Percentiles rank a stretch among this genome's conserved stretches.
Conservation (phyloP, 2,113 vertebrate species). For the Heloderma charlesbogerti region DNA sequence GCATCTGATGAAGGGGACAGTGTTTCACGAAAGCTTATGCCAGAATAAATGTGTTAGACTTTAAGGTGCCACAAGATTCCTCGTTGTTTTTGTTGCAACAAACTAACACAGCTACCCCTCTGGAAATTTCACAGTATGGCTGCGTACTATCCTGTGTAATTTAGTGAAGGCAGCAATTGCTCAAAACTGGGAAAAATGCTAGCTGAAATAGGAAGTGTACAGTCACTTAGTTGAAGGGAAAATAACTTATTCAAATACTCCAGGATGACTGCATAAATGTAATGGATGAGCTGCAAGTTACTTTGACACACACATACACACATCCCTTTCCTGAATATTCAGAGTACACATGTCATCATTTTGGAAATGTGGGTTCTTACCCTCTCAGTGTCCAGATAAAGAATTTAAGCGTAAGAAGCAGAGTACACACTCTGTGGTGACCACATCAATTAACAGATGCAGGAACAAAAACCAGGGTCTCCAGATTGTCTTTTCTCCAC, state of each 20-base stretch:
- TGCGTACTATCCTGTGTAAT: neutral
- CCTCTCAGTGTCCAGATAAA: neutral
- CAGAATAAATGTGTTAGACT: too few relatives aligned
- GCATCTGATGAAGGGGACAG: too few relatives aligned
- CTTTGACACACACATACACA: neutral
- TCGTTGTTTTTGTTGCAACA: too few relatives aligned
- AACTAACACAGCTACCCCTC: too few relatives aligned
- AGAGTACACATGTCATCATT: neutral
- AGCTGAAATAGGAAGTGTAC: neutral
- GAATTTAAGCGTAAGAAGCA: neutral
- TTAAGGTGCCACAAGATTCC: too few relatives aligned
- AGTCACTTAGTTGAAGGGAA: neutral
- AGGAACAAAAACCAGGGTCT: neutral
- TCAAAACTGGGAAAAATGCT: neutral
- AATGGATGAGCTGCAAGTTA: neutral
- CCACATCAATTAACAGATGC: slow-evolving; percentile 4
- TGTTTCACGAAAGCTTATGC: too few relatives aligned
- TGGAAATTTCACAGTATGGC: neutral
- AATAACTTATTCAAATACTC: neutral
- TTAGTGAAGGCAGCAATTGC: neutral
- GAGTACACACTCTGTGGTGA: neutral
- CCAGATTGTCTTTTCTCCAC: neutral
- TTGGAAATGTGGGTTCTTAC: neutral
- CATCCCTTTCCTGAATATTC: neutral
- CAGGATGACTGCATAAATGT: neutral